Evolutionary conservation across 1,140 invertebrate species (phyloP), one percentile per base, ranked within the genome.

Genomic region (Habropoda laboriosa): DNA sequence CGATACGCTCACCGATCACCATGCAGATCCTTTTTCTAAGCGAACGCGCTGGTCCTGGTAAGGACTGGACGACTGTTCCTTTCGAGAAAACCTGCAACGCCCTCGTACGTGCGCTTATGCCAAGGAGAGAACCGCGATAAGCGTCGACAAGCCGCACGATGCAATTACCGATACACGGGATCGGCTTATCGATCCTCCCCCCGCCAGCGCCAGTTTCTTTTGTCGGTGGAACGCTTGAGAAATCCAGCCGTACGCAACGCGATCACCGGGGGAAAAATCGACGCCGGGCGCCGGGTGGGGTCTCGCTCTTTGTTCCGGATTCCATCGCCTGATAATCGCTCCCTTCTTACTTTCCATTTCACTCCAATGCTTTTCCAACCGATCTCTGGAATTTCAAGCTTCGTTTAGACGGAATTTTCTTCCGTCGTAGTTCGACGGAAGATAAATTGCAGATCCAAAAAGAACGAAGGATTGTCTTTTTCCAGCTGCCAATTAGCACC

Each of bases 61-160:
- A 77, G 40, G 63, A 60, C 61, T 63, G 55, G 32, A 18, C 47
- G 53, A 70, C 57, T 71, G 38, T 71, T 78, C 77, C 80, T 70
- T 79, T 85, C 80, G 80, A 86, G 76, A 80, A 86, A 86, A 80
- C 60, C 60, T 57, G 79, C 74, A 85, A 86, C 72, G 85, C 80
- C 81, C 80, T 82, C 78, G 74, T 87, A 86, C 85, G 85, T 86
- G 81, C 81, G 68, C 51, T 75, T 83, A 86, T 79, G 74, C 79
- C 81, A 86, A 86, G 85, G 78, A 87, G 81, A 87, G 83, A 85
- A 76, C 76, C 53, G 32, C 78, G 86, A 87, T 87, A 87, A 87
- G 85, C 81, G 86, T 86, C 81, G 85, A 84, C 85, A 86, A 81
- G 80, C 77, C 60, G 64, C 64, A 58, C 84, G 81, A 87, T 86